phyloP scores from a whole-genome alignment of 2,113 vertebrate species.

The Seriola quinqueradiata region DNA sequence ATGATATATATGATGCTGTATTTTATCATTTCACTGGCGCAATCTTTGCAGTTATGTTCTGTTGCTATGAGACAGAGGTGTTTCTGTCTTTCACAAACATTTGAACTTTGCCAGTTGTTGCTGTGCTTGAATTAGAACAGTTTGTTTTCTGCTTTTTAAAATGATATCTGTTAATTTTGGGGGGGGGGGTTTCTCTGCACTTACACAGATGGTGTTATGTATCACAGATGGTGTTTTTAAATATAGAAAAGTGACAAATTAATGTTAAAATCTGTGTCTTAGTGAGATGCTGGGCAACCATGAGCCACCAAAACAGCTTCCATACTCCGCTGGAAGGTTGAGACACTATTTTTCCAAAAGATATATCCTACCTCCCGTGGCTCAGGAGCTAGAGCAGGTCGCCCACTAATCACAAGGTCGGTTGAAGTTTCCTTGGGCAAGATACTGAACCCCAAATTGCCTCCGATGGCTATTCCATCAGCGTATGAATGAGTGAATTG shows the following conservation, averaged over 20 bases:
- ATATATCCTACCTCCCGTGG: too few relatives aligned
- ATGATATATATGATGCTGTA: neutral
- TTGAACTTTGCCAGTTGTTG: neutral
- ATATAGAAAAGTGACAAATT: neutral
- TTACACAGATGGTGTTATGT: neutral
- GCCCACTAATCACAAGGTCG: too few relatives aligned
- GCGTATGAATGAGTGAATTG: too few relatives aligned
- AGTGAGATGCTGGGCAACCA: neutral
- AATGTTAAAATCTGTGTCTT: neutral
- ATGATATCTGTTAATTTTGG: neutral
- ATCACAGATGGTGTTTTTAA: neutral
- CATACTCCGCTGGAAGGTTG: neutral
- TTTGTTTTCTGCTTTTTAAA: neutral
- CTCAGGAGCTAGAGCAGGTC: too few relatives aligned
- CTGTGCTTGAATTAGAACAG: neutral
- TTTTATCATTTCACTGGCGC: neutral
- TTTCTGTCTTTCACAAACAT: neutral
- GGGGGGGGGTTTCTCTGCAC: neutral
- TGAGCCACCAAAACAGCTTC: neutral
- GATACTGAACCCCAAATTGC: too few relatives aligned
- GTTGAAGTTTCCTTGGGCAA: too few relatives aligned
- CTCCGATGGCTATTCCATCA: too few relatives aligned
- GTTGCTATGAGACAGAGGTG: conserved; percentile 21
- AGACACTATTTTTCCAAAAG: neutral
- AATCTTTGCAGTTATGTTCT: neutral